A percentile compares a stretch with the other conserved stretches of the same genome.
phyloP scores from a whole-genome alignment of 2,888 invertebrate genomes.

The Cabera pusaria region DNA sequence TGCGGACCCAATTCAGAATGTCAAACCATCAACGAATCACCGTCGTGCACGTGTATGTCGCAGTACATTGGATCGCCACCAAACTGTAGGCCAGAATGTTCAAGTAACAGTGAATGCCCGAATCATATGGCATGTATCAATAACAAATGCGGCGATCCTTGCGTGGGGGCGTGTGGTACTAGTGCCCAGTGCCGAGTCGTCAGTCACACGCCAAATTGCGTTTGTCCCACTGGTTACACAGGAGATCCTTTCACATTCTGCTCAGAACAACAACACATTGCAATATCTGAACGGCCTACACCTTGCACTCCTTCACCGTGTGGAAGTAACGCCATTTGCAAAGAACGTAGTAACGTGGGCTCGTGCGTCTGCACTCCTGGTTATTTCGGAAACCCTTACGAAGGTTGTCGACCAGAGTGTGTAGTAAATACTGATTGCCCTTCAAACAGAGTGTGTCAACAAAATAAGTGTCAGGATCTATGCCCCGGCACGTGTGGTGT shows the following conservation, averaged over 20 bases:
- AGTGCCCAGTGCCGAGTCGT: slow-evolving; percentile 89
- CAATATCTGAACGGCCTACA: slow-evolving; percentile 65
- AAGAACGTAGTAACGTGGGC: slow-evolving; percentile 87
- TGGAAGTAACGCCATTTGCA: slow-evolving; percentile 88
- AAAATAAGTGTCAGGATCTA: slow-evolving; percentile 89
- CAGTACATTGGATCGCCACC: slow-evolving; percentile 87
- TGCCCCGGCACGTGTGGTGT: slow-evolving; percentile 90
- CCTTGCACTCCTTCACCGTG: slow-evolving; percentile 89
- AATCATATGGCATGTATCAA: slow-evolving; percentile 87
- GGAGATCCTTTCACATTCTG: slow-evolving; percentile 89
- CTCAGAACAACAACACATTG: slow-evolving; percentile 57
- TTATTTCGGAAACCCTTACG: slow-evolving; percentile 85
- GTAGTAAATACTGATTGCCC: slow-evolving; percentile 89
- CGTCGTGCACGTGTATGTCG: slow-evolving; percentile 87
- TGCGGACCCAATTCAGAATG: slow-evolving; percentile 87
- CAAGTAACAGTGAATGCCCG: slow-evolving; percentile 88
- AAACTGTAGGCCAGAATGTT: slow-evolving; percentile 89
- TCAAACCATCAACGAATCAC: slow-evolving; percentile 82
- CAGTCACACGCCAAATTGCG: slow-evolving; percentile 88
- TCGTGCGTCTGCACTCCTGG: slow-evolving; percentile 87
- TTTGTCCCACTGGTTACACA: slow-evolving; percentile 85
- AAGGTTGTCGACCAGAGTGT: slow-evolving; percentile 90
- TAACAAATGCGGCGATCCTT: slow-evolving; percentile 89
- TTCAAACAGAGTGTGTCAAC: slow-evolving; percentile 87
- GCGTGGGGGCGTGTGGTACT: slow-evolving; percentile 87